Evolutionary conservation across 2,113 vertebrate species (phyloP).

Genomic region (Elachura formosa): DNA sequence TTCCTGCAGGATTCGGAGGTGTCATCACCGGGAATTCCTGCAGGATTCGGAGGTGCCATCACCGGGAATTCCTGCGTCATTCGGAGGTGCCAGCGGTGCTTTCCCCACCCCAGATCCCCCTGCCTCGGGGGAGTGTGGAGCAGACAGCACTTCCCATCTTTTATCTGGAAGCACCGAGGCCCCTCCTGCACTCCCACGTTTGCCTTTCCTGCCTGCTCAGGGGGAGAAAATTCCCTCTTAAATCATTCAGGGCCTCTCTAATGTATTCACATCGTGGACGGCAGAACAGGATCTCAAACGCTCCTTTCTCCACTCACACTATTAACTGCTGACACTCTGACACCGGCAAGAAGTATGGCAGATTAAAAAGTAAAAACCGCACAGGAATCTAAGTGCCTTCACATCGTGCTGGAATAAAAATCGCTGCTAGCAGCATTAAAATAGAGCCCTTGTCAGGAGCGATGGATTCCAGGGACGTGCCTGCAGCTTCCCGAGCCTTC

Average conservation of each 20-base stretch:
- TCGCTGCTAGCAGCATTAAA: conserved; percentile 39
- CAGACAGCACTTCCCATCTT: background rate
- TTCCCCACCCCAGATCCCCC: accelerated
- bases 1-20: background rate
- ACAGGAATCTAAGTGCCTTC: conserved; percentile 41
- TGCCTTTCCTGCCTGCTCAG: background rate
- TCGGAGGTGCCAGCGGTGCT: background rate
- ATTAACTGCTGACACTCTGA: conserved; percentile 52
- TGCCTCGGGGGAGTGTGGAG: background rate
- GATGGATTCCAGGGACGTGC: background rate
- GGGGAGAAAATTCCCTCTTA: conserved; percentile 31
- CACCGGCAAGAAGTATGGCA: conserved; percentile 46
- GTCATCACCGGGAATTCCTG: background rate
- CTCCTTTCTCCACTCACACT: conserved; percentile 33
- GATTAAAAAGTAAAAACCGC: conserved; percentile 58
- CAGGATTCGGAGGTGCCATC: no score
- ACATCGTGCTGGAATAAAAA: conserved; percentile 19
- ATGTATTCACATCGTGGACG: conserved; percentile 28
- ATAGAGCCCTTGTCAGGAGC: conserved; percentile 15
- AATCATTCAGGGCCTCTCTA: conserved; percentile 39
- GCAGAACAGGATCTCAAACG: conserved; percentile 41
- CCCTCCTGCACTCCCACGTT: background rate
- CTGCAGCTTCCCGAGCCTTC: background rate
- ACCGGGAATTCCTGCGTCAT: accelerated
- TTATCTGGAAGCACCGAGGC: background rate